Base-by-base conservation (phyloP, 2,797 vertebrate species). In the Cryptoblepharus egeriae region DNA sequence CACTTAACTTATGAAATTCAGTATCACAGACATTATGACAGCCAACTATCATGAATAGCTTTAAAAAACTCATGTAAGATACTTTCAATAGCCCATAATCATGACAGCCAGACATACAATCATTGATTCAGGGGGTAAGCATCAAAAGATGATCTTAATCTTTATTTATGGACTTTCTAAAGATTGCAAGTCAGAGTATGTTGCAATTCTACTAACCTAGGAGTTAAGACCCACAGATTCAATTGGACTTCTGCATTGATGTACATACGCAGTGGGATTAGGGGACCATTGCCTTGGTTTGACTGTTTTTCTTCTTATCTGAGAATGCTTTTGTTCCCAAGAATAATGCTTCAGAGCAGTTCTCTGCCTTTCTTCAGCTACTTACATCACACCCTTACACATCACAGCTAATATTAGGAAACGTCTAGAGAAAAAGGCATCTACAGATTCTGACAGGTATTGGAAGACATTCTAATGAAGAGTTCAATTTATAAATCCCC, bases 381-480 rank as follows among this genome's bases (percentile, higher is more conserved):
- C 80, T 88, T 61, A 87, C 87, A 77, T 76, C 0, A 4, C 85
- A 20, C 78, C 85, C 85, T 82, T 83, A 75, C 90, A 86, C 13
- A n/a, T 69, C 69, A 80, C 77, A 35, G 79, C 68, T 80, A 76
- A 75, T 84, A 79, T 74, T 82, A 75, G 81, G 72, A 84, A 72
- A 83, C 57, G 11, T 49, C 2, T 64, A 28, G 65, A 71, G 73
- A 75, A 49, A 32, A 69, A 85, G 39, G 39, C 42, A 57, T 69
- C 52, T 52, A 49, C 74, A 49, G 83, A 28, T 30, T 32, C 57
- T 70, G 74, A 68, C 13, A 24, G 1, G 28, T 83, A 77, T 57
- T 67, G n/a, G 79, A 88, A 82, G 82, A 87, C 87, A 86, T 90
- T 80, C 90, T 88, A 86, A 69, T 73, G 67, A 82, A 81, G 65